Evolutionary conservation across 1,140 invertebrate species (phyloP).

Genomic region (Drosophila paulistorum): DNA sequence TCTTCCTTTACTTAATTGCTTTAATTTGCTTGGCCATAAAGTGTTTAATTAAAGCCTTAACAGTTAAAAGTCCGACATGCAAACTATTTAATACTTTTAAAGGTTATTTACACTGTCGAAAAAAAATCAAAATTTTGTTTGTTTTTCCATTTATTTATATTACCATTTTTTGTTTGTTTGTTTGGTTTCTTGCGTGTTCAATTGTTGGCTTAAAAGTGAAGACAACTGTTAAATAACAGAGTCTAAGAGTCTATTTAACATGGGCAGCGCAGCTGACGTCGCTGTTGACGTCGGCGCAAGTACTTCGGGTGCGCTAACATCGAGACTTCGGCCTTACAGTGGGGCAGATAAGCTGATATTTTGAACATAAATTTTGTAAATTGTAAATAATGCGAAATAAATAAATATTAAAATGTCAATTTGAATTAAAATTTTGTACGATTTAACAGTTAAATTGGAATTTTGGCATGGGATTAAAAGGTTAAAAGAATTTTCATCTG

Average conservation of each 20-base stretch:
- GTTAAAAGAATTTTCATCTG: too few species aligned
- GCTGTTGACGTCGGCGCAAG: slow-evolving; percentile 26
- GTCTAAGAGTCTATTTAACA: slow-evolving; percentile 22
- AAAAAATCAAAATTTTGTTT: background rate
- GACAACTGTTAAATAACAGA: slow-evolving; percentile 22
- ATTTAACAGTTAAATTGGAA: too few species aligned
- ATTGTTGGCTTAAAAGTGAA: slow-evolving; percentile 25
- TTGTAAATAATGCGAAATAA: too few species aligned
- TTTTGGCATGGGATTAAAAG: too few species aligned
- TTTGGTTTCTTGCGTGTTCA: slow-evolving; percentile 23
- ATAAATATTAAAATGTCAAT: too few species aligned
- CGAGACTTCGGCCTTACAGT: background rate
- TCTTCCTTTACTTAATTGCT: background rate
- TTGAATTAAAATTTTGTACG: too few species aligned
- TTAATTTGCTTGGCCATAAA: background rate
- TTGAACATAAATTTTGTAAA: too few species aligned
- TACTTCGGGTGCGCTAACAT: slow-evolving; percentile 15
- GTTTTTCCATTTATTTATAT: background rate
- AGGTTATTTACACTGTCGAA: slow-evolving; percentile 12
- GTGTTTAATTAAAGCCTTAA: slow-evolving; percentile 4
- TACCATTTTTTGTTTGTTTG: background rate
- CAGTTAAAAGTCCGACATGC: background rate
- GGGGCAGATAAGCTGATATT: background rate
- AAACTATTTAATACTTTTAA: slow-evolving; percentile 3
- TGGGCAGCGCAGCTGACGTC: slow-evolving; percentile 16